Percentiles rank a stretch among this genome's conserved stretches.
These are phyloP conservation scores for Calypte anna DNA, from an alignment of 2,113 vertebrate species.

Conservation along the genomic window DNA sequence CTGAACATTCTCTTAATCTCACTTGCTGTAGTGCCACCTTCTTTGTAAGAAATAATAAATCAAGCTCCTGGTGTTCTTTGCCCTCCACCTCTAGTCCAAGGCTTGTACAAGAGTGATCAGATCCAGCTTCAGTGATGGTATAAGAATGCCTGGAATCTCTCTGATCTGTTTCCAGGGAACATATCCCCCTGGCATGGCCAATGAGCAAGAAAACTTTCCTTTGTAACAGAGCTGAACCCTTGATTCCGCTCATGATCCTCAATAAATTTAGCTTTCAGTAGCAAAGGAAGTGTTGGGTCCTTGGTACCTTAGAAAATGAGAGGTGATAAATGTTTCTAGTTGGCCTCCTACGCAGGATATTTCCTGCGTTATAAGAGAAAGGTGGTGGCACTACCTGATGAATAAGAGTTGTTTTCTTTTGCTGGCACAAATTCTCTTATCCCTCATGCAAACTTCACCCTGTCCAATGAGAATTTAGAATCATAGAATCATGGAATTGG, in stretches of 20 bases:
- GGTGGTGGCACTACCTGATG: not conserved
- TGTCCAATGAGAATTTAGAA: not conserved
- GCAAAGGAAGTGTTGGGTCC: not conserved
- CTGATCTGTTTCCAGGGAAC: conserved; percentile 44
- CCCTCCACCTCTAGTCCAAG: not conserved
- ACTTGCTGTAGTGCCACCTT: not conserved
- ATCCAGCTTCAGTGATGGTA: not conserved
- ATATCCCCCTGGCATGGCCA: not conserved
- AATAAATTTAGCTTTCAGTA: not conserved
- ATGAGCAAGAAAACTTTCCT: not conserved
- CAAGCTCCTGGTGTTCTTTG: not conserved
- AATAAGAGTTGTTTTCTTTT: not conserved
- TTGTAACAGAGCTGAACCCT: not conserved
- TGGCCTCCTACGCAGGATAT: not conserved
- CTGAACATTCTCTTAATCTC: not conserved
- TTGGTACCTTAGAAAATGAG: not conserved
- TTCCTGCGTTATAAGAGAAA: not conserved
- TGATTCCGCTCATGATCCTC: not conserved
- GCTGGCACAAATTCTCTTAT: not conserved
- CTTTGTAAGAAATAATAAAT: not conserved
- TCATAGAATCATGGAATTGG: too few relatives aligned
- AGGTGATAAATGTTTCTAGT: not conserved
- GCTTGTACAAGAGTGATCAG: not conserved
- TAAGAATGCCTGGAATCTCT: conserved; percentile 47
- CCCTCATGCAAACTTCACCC: not conserved